Conservation (phyloP, 2,797 vertebrate species). For the Sitta carolinensis region DNA sequence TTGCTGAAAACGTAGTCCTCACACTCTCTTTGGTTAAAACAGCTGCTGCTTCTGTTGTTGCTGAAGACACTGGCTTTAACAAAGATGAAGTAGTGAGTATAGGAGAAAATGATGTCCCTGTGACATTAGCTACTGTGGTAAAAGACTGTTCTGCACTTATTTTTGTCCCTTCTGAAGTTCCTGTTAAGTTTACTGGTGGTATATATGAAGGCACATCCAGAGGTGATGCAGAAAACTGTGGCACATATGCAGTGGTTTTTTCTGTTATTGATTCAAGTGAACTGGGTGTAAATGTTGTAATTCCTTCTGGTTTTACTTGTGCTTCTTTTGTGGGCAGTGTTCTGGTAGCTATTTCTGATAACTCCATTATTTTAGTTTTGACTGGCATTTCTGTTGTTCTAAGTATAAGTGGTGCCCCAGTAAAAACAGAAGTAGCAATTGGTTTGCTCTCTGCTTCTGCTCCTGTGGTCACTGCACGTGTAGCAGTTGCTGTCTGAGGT, state of each 20-base stretch:
- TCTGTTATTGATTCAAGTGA: background rate
- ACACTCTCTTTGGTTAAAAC: background rate
- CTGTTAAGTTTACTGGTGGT: background rate
- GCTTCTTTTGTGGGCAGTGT: background rate
- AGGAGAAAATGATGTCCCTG: constrained; percentile 22
- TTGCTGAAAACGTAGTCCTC: constrained; percentile 7
- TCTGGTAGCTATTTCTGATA: background rate
- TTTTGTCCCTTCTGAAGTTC: background rate
- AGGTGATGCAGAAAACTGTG: background rate
- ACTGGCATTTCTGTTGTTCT: constrained; percentile 9
- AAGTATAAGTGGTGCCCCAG: background rate
- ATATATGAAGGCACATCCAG: background rate
- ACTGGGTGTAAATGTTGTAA: background rate
- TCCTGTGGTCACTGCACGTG: background rate
- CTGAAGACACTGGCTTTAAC: constrained; percentile 21
- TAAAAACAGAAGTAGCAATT: background rate
- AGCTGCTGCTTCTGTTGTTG: constrained; percentile 44
- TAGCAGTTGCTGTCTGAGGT: background rate
- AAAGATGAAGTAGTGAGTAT: constrained; percentile 45
- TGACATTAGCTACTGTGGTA: background rate
- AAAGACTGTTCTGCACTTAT: background rate
- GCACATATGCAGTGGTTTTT: background rate
- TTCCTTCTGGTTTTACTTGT: background rate
- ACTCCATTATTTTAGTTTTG: constrained; percentile 30
- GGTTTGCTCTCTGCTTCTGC: constrained; percentile 1